A percentile compares a stretch with the other conserved stretches of the same genome.
phyloP scores from a whole-genome alignment of 2,888 invertebrate species.

The Loripinus fragilis region DNA sequence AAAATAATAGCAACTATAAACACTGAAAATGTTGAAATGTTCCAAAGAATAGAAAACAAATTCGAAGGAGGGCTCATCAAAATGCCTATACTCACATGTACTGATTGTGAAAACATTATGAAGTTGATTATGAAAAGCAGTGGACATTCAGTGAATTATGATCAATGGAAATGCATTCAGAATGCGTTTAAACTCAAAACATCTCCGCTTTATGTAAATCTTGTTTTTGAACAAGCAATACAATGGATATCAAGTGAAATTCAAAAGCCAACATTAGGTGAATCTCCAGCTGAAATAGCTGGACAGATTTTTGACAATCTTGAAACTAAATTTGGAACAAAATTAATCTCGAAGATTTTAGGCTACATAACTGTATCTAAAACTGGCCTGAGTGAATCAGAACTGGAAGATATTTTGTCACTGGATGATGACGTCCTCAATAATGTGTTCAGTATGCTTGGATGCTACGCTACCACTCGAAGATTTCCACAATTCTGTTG shows the following conservation, averaged over 20 bases:
- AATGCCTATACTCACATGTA: conserved; percentile 62
- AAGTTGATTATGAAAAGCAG: conserved; percentile 63
- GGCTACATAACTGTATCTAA: conserved; percentile 74
- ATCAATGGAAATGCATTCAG: conserved; percentile 71
- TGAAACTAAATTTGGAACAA: conserved; percentile 70
- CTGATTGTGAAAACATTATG: conserved; percentile 70
- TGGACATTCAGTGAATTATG: conserved; percentile 65
- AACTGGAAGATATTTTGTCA: conserved; percentile 77
- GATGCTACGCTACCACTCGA: conserved; percentile 71
- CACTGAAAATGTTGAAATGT: conserved; percentile 64
- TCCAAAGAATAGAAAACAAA: conserved; percentile 68
- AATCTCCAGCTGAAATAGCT: conserved; percentile 69
- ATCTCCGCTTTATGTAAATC: conserved; percentile 71
- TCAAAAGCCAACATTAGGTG: conserved; percentile 43
- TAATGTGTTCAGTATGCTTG: conserved; percentile 66
- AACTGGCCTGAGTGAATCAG: conserved; percentile 74
- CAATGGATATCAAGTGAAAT: conserved; percentile 73
- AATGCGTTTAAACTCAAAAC: conserved; percentile 65
- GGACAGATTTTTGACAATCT: conserved; percentile 69
- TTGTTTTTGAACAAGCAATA: conserved; percentile 69
- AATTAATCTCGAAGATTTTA: conserved; percentile 67
- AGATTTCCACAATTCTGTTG: conserved; percentile 75
- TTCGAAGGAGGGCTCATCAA: conserved; percentile 60
- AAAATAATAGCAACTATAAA: conserved; percentile 74
- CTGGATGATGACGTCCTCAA: conserved; percentile 76